Evolutionary conservation across 37 sponge, comb jelly and placozoan genomes (phyloP), one percentile per base, ranked within the genome.

Genomic region (Hexactinellida sp.): DNA sequence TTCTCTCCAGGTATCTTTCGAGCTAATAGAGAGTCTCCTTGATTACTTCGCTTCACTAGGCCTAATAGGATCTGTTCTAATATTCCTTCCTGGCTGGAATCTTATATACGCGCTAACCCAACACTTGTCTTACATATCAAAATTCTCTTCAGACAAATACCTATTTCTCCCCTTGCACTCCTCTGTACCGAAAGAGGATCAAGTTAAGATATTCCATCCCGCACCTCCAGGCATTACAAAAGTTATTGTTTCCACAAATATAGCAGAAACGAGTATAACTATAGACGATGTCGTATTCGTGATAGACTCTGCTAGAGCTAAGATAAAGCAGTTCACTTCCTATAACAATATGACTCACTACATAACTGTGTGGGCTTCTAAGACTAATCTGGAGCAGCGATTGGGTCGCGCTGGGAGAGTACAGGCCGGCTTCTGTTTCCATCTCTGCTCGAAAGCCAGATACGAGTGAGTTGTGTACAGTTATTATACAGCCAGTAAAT

Each of bases 71-170:
- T 84, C 90, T 24, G 89, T 91, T 54, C 91, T 93, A 10, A 88
- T 93, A 54, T 93, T 93, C 71, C 85, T 93, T 1, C 94, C 94
- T 24, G 94, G 91, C 0, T 93, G 93, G 93, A 93, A 91, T 54
- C 38, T 86, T 51, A 93, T 93, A 51, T 93, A 90, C 63, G 85
- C 94, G 36, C 87, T 93, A 16, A 86, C 84, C 36, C 76, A 85
- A 10, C 87, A 89, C 37, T 84, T 24, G n/a, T 10, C 30, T 10
- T 9, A 25, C 3, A 55, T 16, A 36, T 7, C 37, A 36, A 82
- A 0, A 83, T 52, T 51, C 0, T 37, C 71, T 87, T 7, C 7
- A 3, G 16, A 0, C 5, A 24, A 38, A 47, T 37, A 36, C 36
- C 71, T 87, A 19, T 36, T 7, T 36, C 5, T 76, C 37, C 85